Evolutionary conservation across 2,888 invertebrate species (phyloP).

Genomic region (Atrina japonica): DNA sequence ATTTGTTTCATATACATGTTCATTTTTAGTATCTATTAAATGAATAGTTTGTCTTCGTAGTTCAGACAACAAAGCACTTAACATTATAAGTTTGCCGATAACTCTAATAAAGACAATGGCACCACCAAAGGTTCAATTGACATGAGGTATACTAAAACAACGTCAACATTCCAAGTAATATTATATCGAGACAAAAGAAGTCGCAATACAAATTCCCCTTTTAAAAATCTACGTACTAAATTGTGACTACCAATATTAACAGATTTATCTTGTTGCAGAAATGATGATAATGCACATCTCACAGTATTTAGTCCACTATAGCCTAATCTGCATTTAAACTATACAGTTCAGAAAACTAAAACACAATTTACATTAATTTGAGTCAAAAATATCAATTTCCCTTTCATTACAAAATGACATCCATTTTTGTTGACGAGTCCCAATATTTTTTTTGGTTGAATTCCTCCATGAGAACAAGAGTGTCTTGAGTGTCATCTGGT

Average conservation of each 20-base stretch:
- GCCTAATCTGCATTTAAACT: constrained; percentile 30
- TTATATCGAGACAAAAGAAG: constrained; percentile 46
- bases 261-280: constrained; percentile 20
- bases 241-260: constrained; percentile 19
- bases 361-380: constrained; percentile 24
- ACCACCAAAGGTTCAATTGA: not conserved
- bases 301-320: constrained; percentile 48
- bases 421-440: constrained; percentile 38
- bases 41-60: constrained; percentile 41
- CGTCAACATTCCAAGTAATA: constrained; percentile 45
- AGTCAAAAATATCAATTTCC: constrained; percentile 24
- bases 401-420: constrained; percentile 38
- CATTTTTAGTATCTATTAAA: constrained; percentile 28
- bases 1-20: constrained; percentile 11
- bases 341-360: constrained; percentile 29
- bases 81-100: constrained; percentile 43
- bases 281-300: constrained; percentile 36
- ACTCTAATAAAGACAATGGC: constrained; percentile 20
- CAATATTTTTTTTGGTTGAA: constrained; percentile 42
- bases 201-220: constrained; percentile 37
- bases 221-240: constrained; percentile 41
- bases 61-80: constrained; percentile 41
- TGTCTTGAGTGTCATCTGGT: constrained; percentile 33
- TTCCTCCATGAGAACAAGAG: constrained; percentile 47
- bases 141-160: constrained; percentile 40